Evolutionary conservation across 2,888 invertebrate genomes (phyloP).

Genomic region (Cryptus viduatorius): DNA sequence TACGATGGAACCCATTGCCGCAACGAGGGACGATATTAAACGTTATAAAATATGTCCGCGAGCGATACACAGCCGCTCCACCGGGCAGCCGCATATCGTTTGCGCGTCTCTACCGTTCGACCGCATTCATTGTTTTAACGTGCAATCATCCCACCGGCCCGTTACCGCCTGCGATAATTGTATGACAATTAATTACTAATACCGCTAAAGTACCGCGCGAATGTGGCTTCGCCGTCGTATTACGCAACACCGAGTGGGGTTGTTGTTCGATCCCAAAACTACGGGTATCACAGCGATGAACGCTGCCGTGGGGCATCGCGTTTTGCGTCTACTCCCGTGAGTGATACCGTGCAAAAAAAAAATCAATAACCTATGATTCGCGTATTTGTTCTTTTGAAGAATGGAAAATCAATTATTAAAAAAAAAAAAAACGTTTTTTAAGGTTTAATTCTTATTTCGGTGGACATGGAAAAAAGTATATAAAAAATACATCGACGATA

Average conservation of each 20-base stretch:
- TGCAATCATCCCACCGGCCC: constrained; percentile 14
- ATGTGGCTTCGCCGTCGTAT: constrained; percentile 14
- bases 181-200: constrained; percentile 57
- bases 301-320: background rate
- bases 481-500: no score
- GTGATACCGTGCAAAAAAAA: background rate
- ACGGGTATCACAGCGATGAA: constrained; percentile 8
- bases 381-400: no score
- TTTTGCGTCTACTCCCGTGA: background rate
- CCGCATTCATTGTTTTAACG: constrained; percentile 53
- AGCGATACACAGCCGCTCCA: constrained; percentile 28
- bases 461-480: no score
- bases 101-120: constrained; percentile 21
- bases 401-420: no score
- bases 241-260: background rate
- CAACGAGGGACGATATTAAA: constrained; percentile 44
- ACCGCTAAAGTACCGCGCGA: constrained; percentile 43
- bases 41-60: constrained; percentile 49
- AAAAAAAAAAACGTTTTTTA: no score
- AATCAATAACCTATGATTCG: background rate
- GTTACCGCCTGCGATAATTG: constrained; percentile 39
- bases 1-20: constrained; percentile 5
- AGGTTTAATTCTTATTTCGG: no score
- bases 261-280: constrained; percentile 31
- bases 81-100: constrained; percentile 38